Conservation (phyloP, 2,797 vertebrate species). For the Sus cebifrons region DNA sequence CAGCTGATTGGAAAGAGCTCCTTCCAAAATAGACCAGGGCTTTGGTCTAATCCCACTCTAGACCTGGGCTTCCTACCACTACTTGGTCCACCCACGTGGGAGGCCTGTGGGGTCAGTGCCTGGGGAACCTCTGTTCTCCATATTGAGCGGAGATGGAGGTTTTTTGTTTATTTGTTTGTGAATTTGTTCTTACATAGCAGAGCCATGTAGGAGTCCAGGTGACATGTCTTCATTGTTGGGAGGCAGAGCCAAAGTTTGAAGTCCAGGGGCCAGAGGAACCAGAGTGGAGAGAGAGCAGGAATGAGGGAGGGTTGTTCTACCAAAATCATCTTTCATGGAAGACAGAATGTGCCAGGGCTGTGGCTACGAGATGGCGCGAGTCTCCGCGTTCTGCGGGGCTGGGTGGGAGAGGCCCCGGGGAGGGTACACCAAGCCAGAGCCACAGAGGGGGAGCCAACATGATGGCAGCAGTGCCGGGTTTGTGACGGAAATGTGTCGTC, state of each 20-base stretch:
- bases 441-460: rapidly evolving
- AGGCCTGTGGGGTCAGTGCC: too few species aligned
- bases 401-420: background rate
- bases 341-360: too few species aligned
- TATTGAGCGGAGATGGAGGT: background rate
- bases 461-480: background rate
- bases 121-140: background rate
- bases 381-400: background rate
- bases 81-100: background rate
- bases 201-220: background rate
- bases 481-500: too few species aligned
- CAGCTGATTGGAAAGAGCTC: background rate
- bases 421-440: too few species aligned
- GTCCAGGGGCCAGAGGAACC: background rate
- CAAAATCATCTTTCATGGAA: too few species aligned
- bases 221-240: background rate
- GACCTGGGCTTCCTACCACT: background rate
- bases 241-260: background rate
- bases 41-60: background rate
- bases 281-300: background rate
- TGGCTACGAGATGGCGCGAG: background rate
- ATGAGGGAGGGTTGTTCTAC: background rate
- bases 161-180: background rate
- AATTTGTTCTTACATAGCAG: background rate
- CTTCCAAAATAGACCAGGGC: background rate